phyloP scores from a whole-genome alignment of 2,888 invertebrate genomes.

The Odontocerum albicorne region DNA sequence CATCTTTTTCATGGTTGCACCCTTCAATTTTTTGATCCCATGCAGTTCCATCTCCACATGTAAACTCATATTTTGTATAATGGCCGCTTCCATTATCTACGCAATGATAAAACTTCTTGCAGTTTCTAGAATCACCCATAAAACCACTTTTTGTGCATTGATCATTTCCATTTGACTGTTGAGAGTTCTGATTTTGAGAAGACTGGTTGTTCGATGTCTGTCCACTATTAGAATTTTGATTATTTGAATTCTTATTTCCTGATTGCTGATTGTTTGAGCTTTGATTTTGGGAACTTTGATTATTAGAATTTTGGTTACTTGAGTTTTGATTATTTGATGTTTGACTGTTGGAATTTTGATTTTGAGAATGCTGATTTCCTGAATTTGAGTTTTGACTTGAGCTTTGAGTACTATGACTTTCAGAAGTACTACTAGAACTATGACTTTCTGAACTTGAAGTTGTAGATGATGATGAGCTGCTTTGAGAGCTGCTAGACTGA shows the following conservation, averaged over 20 bases:
- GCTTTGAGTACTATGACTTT: constrained; percentile 4
- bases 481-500: constrained; percentile 10
- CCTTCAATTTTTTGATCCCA: constrained; percentile 67
- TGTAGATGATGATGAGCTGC: not conserved
- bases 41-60: constrained; percentile 69
- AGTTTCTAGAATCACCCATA: constrained; percentile 66
- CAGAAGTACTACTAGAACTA: not conserved
- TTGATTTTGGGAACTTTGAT: constrained; percentile 4
- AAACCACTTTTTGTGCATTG: constrained; percentile 68
- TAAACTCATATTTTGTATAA: constrained; percentile 68
- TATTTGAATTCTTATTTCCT: not conserved
- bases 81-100: constrained; percentile 62
- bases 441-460: constrained; percentile 13
- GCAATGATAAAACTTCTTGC: constrained; percentile 77
- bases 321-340: not conserved
- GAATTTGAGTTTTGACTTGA: not conserved
- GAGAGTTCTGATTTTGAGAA: constrained; percentile 13
- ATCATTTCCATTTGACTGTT: constrained; percentile 45
- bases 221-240: not conserved
- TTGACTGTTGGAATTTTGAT: constrained; percentile 1
- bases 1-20: constrained; percentile 67
- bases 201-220: constrained; percentile 15
- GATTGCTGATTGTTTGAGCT: constrained; percentile 14
- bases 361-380: not conserved
- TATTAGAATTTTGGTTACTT: not conserved